These are phyloP conservation scores for Scytalopus superciliaris DNA, from an alignment of 2,113 vertebrate species.

Conservation along the genomic window DNA sequence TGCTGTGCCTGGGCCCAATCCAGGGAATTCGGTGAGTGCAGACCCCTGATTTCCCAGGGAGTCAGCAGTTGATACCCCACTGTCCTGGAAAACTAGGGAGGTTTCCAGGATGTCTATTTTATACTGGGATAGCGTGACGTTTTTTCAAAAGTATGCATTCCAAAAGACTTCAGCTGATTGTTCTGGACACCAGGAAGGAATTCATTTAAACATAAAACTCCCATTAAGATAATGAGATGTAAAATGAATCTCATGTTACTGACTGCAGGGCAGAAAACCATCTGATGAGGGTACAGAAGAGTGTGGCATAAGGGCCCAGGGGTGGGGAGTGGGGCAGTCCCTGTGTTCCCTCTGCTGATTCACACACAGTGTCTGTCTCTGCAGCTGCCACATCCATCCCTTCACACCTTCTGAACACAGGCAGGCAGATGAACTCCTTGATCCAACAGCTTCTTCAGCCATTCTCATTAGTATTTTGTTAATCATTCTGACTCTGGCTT, in stretches of 20 bases:
- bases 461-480: conserved; percentile 26
- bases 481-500: conserved; percentile 27
- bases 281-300: neutral
- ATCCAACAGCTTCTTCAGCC: neutral
- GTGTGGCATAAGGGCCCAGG: neutral
- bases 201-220: neutral
- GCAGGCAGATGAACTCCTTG: neutral
- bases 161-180: neutral
- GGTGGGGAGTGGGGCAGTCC: neutral
- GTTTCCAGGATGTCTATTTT: neutral
- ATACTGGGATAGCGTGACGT: too few species aligned
- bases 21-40: neutral
- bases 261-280: neutral
- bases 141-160: neutral
- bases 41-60: neutral
- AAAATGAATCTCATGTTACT: neutral
- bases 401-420: neutral
- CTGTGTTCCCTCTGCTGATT: neutral
- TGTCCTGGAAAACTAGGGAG: neutral
- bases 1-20: neutral
- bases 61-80: neutral
- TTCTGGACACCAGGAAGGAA: neutral
- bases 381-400: neutral
- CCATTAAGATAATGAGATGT: neutral
- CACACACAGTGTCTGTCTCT: neutral